phyloP scores from a whole-genome alignment of 2,113 vertebrate genomes.

The Paratilapia polleni region DNA sequence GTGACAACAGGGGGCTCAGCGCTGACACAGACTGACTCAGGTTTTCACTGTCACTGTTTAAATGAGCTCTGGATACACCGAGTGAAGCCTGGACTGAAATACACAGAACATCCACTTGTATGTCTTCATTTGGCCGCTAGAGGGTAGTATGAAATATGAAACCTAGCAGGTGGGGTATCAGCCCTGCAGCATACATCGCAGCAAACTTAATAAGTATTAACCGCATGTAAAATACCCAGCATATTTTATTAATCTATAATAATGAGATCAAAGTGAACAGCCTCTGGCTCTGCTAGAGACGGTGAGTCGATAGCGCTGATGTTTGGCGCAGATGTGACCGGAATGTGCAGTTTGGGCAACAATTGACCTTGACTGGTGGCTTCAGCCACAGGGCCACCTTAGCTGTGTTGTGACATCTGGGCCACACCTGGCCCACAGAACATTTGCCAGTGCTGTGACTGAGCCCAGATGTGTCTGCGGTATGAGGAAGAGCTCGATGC shows the following conservation, averaged over 20 bases:
- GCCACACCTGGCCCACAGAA: background rate
- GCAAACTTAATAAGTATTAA: background rate
- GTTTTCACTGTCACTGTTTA: too few species aligned
- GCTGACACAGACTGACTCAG: too few species aligned
- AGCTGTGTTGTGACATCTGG: background rate
- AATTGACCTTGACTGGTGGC: background rate
- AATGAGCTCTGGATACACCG: too few species aligned
- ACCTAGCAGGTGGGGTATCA: background rate
- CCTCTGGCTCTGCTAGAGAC: too few species aligned
- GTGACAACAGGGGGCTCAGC: background rate
- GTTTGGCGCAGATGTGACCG: too few species aligned
- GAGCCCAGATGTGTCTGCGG: too few species aligned
- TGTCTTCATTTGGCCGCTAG: conserved; percentile 7
- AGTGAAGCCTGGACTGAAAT: background rate
- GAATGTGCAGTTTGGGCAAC: background rate
- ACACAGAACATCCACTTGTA: background rate
- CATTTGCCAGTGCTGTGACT: too few species aligned
- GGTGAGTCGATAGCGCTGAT: too few species aligned
- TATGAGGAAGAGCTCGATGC: too few species aligned
- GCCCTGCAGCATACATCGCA: background rate
- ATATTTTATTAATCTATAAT: too few species aligned
- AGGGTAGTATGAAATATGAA: background rate
- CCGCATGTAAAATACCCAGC: background rate
- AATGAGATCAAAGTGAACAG: too few species aligned
- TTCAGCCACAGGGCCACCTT: background rate